Evolutionary conservation across 2,113 vertebrate species (phyloP), one percentile per base, ranked within the genome.

Genomic region (Elephas maximus): DNA sequence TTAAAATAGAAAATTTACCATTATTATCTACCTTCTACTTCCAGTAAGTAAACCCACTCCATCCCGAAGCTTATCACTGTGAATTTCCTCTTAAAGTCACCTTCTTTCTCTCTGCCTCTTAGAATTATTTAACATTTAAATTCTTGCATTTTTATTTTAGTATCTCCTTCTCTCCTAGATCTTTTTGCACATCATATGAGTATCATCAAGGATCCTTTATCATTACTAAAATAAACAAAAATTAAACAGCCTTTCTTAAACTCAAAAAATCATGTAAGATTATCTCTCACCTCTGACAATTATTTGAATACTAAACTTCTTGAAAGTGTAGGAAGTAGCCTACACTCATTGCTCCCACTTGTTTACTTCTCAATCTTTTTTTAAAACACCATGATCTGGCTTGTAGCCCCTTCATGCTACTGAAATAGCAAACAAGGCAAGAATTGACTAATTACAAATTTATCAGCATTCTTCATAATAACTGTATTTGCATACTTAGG

Each of bases 231-330:
- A 69, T 67, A 73, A 21, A 30, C 28, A 77, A n/a, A 15, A 60
- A 80, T 51, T 67, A 69, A 82, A 17, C 2, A 65, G 53, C 0
- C 7, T 44, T 84, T 81, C 80, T 48, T 15, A 69, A 44, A 71
- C 51, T 73, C 17, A 57, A 51, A 86, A 96, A 92, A 28, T 79
- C 17, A 67, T 33, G 30, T 12, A 23, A 82, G 63, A 45, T 62
- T 67, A 23, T 45, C 21, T 2, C 12, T 20, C n/a, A 63, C 0
- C 0, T 0, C 45, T 33, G 1, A 44, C 2, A 77, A 37, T 65
- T 65, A 37, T 62, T 44, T 74, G 6, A 33, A 30, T 62, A 53
- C 1, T 6, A 92, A 94, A 48, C 8, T 28, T 93, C 10, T 67
- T 86, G n/a, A 83, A 81, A 88, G n/a, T 80, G 5, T 28, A 17